Evolutionary conservation across 1,140 invertebrate species (phyloP).

Genomic region (Whitmania pigra): DNA sequence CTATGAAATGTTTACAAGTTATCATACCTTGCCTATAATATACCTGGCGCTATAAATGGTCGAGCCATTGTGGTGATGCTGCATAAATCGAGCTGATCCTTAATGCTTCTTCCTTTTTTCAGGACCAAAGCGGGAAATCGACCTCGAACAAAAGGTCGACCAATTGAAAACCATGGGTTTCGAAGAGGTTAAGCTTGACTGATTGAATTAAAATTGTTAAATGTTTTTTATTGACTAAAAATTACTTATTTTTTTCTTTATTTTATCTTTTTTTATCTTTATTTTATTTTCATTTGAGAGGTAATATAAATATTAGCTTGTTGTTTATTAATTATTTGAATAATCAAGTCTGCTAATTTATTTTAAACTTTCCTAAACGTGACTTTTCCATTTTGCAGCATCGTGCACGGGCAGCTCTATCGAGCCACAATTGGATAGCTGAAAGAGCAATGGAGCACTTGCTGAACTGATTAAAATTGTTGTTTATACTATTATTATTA

Average conservation of each 20-base stretch:
- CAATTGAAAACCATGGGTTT: constrained; percentile 46
- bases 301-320: background rate
- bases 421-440: constrained; percentile 42
- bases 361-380: constrained; percentile 3
- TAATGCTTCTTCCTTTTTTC: constrained; percentile 5
- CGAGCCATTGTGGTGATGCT: no score
- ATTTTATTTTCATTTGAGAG: background rate
- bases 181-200: constrained; percentile 34
- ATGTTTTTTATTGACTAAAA: constrained; percentile 7
- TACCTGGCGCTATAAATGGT: no score
- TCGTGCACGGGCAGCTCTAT: constrained; percentile 36
- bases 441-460: constrained; percentile 38
- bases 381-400: constrained; percentile 31
- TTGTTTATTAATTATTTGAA: background rate
- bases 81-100: background rate
- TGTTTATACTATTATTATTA: constrained; percentile 11
- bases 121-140: constrained; percentile 33
- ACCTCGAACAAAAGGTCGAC: constrained; percentile 38
- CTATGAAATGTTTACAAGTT: no score
- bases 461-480: constrained; percentile 29
- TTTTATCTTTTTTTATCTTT: no score
- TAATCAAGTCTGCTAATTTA: background rate
- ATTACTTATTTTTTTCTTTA: no score
- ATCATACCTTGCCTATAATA: no score
- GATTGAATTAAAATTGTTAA: background rate